Conservation (phyloP, 2,888 invertebrate genomes). For the Scaptomyza polygonia region DNA sequence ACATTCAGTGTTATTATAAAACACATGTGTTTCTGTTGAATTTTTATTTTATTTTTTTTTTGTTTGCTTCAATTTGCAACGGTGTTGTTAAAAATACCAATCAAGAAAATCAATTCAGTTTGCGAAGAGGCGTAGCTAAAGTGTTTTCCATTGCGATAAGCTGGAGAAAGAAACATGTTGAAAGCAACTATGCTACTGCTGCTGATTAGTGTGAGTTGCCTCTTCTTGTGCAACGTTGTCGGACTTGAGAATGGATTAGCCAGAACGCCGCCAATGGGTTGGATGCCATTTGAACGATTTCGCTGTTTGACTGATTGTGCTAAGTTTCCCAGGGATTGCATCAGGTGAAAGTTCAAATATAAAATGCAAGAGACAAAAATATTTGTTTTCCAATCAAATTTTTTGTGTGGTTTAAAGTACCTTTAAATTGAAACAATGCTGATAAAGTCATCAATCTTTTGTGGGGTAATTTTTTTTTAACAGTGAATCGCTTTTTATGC, state of each 20-base stretch:
- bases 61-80: not conserved
- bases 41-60: no score
- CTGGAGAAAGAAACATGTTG: constrained; percentile 4
- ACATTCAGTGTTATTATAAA: not conserved
- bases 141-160: constrained; percentile 1
- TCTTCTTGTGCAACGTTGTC: not conserved
- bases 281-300: constrained; percentile 88
- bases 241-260: constrained; percentile 87
- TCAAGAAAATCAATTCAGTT: constrained; percentile 16
- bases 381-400: no score
- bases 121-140: constrained; percentile 3
- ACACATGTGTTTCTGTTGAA: not conserved
- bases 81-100: not conserved
- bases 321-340: constrained; percentile 87
- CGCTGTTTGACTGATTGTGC: constrained; percentile 87
- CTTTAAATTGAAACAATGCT: no score
- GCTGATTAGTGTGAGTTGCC: constrained; percentile 3
- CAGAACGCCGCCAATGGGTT: constrained; percentile 88
- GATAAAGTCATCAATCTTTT: not conserved
- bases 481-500: constrained; percentile 87
- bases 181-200: not conserved
- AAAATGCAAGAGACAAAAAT: not conserved
- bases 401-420: no score
- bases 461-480: not conserved
- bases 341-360: constrained; percentile 84